Evolutionary conservation across 2,113 vertebrate genomes (phyloP).

Genomic region (Pollimyrus isidori): DNA sequence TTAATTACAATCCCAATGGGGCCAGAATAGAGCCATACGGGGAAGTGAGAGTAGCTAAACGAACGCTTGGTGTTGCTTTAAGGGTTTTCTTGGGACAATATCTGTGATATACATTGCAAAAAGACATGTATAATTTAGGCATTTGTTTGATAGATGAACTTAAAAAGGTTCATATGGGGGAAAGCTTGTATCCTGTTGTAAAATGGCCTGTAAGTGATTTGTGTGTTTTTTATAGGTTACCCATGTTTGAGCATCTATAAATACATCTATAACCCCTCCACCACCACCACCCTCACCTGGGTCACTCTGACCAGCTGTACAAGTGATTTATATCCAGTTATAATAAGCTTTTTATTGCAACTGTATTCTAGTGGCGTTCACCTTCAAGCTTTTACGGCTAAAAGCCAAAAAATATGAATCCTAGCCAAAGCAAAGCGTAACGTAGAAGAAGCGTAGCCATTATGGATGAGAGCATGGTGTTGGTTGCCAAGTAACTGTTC

Average conservation of each 20-base stretch:
- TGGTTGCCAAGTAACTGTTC: not conserved
- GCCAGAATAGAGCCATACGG: slow-evolving; percentile 28
- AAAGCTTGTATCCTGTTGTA: not conserved
- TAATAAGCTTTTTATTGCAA: not conserved
- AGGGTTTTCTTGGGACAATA: not conserved
- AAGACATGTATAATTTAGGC: not conserved
- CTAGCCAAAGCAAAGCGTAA: not conserved
- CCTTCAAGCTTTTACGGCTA: not conserved
- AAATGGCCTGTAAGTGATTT: not conserved
- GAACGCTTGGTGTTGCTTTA: not conserved
- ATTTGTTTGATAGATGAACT: not conserved
- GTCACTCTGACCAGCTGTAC: not conserved
- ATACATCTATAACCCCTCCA: not conserved
- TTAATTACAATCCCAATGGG: slow-evolving; percentile 45
- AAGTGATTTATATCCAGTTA: not conserved
- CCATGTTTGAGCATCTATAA: not conserved
- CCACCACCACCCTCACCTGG: not conserved
- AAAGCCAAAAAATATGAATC: not conserved
- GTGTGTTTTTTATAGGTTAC: not conserved
- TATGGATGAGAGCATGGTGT: not conserved
- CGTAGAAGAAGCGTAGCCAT: not conserved
- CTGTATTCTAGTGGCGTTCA: not conserved
- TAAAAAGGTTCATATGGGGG: not conserved
- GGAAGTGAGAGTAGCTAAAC: not conserved
- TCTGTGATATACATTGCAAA: not conserved